phyloP scores from a whole-genome alignment of 2,797 vertebrate species.

The Epinephelus malabaricus region DNA sequence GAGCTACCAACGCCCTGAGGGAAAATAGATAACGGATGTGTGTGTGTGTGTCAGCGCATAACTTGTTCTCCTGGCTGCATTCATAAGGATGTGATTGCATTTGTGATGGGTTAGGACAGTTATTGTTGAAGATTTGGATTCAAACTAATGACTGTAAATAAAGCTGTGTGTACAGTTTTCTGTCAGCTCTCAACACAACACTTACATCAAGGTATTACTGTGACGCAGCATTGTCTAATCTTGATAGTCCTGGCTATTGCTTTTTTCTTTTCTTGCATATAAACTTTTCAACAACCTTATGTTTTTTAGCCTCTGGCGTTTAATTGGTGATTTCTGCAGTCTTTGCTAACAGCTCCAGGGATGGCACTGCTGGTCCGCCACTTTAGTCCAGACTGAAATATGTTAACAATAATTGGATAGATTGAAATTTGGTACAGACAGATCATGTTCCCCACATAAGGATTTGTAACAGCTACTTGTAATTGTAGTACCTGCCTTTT shows the following conservation, averaged over 20 bases:
- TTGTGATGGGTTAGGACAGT: constrained; percentile 25
- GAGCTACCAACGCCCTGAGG: constrained; percentile 56
- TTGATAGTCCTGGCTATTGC: neutral
- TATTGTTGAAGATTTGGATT: constrained; percentile 39
- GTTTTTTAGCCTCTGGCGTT: neutral
- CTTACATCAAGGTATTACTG: neutral
- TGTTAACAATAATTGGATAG: neutral
- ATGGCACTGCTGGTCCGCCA: neutral
- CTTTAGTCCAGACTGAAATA: neutral
- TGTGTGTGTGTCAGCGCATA: constrained; percentile 27
- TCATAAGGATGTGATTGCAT: constrained; percentile 35
- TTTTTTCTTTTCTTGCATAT: neutral
- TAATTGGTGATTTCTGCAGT: neutral
- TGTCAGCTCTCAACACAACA: constrained; percentile 7
- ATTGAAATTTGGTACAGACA: neutral
- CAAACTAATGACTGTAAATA: constrained; percentile 43
- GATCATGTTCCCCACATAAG: neutral
- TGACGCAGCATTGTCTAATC: neutral
- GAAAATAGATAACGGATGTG: constrained; percentile 61
- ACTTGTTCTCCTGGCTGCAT: constrained; percentile 45
- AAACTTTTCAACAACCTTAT: constrained; percentile 9
- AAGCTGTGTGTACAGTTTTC: constrained; percentile 16
- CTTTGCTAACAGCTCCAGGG: neutral
- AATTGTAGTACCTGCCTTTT: neutral
- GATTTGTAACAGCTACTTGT: no score